Evolutionary conservation across 2,113 vertebrate species (phyloP).

Genomic region (Tichodroma muraria): DNA sequence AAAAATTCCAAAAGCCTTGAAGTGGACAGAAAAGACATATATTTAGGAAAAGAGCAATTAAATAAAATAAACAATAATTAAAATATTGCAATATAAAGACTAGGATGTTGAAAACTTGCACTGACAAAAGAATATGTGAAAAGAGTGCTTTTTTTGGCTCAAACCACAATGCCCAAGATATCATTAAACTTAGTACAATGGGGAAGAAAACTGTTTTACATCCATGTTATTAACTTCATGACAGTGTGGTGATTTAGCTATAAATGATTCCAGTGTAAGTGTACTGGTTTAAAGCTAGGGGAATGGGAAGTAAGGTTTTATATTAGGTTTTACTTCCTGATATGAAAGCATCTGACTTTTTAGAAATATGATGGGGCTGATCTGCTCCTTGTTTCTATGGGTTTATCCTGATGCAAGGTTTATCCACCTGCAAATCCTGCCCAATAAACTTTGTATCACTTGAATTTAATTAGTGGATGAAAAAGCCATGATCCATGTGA

Average conservation of each 20-base stretch:
- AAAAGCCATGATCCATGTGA: not conserved
- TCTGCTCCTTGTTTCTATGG: not conserved
- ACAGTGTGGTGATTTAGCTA: not conserved
- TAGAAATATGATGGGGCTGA: not conserved
- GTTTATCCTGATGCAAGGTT: not conserved
- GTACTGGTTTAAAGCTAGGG: not conserved
- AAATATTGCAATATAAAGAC: not conserved
- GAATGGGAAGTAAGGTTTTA: not conserved
- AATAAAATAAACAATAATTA: constrained; percentile 27
- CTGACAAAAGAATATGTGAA: not conserved
- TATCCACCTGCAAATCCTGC: not conserved
- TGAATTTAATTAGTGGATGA: not conserved
- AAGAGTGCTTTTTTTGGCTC: not conserved
- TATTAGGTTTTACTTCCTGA: not conserved
- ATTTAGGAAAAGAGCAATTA: constrained; percentile 39
- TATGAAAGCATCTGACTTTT: not conserved
- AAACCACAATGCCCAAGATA: not conserved
- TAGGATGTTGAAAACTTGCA: not conserved
- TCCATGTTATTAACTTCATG: not conserved
- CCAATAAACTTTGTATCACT: not conserved
- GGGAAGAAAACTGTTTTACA: not conserved
- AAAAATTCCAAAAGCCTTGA: constrained; percentile 25
- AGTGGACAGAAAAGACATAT: not conserved
- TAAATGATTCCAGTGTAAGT: not conserved
- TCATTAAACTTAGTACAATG: not conserved